Conservation (phyloP, 2,888 invertebrate species). For the Beris morrisii region DNA sequence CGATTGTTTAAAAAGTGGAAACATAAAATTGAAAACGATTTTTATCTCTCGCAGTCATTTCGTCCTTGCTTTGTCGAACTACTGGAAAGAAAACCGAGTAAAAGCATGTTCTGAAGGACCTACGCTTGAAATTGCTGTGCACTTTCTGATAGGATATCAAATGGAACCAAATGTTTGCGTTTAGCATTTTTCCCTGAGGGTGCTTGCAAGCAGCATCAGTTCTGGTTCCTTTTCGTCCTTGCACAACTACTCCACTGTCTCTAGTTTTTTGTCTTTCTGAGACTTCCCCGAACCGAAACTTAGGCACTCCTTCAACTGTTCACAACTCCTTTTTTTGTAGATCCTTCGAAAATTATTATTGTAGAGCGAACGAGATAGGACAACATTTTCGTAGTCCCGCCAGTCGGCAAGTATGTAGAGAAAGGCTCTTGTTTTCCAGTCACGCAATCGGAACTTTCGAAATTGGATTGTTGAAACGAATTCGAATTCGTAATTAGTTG, state of each 20-base stretch:
- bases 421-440: slow-evolving; percentile 28
- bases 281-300: background rate
- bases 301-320: background rate
- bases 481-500: slow-evolving; percentile 32
- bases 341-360: background rate
- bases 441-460: slow-evolving; percentile 34
- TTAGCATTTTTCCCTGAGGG: slow-evolving; percentile 13
- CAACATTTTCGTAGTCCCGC: background rate
- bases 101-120: no score
- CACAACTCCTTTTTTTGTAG: background rate
- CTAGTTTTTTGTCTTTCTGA: background rate
- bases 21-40: no score
- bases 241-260: background rate
- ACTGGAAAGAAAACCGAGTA: no score
- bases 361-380: background rate
- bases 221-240: background rate
- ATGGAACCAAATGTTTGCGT: slow-evolving; percentile 16
- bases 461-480: slow-evolving; percentile 32
- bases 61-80: no score
- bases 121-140: no score
- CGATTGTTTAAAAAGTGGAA: no score
- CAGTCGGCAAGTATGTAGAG: background rate
- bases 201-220: background rate
- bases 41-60: no score
- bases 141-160: background rate